Percentiles rank a stretch among this genome's conserved stretches.
Conservation (phyloP, 1,140 invertebrate genomes). For the Drosophila bocqueti region DNA sequence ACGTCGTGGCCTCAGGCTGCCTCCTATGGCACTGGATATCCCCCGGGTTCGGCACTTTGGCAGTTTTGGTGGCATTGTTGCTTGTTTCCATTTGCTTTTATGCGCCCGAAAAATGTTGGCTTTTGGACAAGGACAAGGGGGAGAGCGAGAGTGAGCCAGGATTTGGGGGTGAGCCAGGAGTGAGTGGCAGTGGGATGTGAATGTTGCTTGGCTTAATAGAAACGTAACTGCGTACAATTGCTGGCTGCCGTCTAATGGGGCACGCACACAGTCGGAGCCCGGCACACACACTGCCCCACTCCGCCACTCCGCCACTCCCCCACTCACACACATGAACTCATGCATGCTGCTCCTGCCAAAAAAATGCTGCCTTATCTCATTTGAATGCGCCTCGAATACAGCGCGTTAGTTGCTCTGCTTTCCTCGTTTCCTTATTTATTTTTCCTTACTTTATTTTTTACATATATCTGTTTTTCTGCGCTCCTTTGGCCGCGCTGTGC, state of each 20-base stretch:
- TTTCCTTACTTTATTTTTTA: background rate
- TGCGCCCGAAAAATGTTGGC: constrained; percentile 55
- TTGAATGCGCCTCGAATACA: constrained; percentile 61
- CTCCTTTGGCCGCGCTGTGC: constrained; percentile 17
- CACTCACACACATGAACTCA: constrained; percentile 36
- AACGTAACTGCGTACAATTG: constrained; percentile 71
- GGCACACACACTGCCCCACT: constrained; percentile 15
- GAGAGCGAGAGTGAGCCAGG: constrained; percentile 11
- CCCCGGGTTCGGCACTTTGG: constrained; percentile 25
- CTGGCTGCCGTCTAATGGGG: constrained; percentile 60
- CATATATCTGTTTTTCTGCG: background rate
- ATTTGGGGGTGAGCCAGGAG: background rate
- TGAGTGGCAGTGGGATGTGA: constrained; percentile 24
- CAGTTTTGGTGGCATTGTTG: constrained; percentile 35
- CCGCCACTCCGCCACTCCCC: too few relatives aligned
- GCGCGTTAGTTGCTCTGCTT: constrained; percentile 53
- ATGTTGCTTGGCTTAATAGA: constrained; percentile 64
- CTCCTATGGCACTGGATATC: constrained; percentile 29
- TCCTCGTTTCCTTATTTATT: constrained; percentile 10
- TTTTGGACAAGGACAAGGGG: constrained; percentile 49
- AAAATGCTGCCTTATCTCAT: constrained; percentile 60
- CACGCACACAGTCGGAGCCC: constrained; percentile 39
- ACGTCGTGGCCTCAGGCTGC: constrained; percentile 1
- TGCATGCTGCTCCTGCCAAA: constrained; percentile 36
- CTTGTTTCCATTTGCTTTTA: constrained; percentile 62